Evolutionary conservation across 2,888 invertebrate genomes (phyloP).

Genomic region (Magallana nippona): DNA sequence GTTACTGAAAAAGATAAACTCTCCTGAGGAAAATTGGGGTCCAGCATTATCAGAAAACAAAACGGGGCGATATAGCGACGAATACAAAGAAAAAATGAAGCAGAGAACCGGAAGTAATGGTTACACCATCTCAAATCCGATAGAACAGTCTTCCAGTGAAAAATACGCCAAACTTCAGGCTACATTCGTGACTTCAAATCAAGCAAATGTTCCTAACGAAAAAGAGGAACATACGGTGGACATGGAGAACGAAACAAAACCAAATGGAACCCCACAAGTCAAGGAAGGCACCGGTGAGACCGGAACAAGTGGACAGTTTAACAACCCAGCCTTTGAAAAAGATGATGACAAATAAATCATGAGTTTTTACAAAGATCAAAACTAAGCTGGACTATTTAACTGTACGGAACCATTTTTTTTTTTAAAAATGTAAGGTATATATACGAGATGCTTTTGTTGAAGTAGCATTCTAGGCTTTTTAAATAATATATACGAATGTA

Average conservation of each 20-base stretch:
- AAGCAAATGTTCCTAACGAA: not conserved
- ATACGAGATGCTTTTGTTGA: no score
- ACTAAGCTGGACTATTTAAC: no score
- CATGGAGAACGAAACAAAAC: not conserved
- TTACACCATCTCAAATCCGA: not conserved
- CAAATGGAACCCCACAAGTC: not conserved
- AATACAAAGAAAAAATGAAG: not conserved
- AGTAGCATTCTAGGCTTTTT: no score
- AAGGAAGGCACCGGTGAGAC: not conserved
- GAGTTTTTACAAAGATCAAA: no score
- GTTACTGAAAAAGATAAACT: slow-evolving; percentile 9
- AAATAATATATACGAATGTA: no score
- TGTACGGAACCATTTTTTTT: no score
- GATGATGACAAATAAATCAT: not conserved
- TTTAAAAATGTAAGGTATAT: no score
- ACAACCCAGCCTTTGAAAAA: not conserved
- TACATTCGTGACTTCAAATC: not conserved
- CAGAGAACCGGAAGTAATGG: not conserved
- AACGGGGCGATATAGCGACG: slow-evolving; percentile 39
- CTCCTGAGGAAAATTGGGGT: slow-evolving; percentile 44
- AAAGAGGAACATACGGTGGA: not conserved
- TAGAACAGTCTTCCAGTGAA: not conserved
- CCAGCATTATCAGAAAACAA: slow-evolving; percentile 46
- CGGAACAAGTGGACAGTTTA: not conserved
- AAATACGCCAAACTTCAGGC: not conserved